phyloP scores from a whole-genome alignment of 2,113 vertebrate species.

The Smithornis capensis region DNA sequence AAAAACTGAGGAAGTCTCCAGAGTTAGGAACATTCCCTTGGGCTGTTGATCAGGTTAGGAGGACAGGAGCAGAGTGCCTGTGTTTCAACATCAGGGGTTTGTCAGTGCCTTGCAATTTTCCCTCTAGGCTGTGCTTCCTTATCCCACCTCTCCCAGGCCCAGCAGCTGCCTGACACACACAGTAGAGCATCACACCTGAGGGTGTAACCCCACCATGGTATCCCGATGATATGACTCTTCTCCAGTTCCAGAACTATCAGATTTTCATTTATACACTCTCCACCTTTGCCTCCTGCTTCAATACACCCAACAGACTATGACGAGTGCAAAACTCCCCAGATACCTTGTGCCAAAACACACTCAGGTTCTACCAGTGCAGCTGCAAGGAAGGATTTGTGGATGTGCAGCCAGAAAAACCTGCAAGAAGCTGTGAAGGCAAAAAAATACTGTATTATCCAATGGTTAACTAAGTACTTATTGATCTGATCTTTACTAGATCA shows the following conservation, averaged over 20 bases:
- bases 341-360: slow-evolving; percentile 75
- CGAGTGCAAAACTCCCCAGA: slow-evolving; percentile 74
- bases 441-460: not conserved
- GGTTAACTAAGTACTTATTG: not conserved
- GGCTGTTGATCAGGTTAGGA: not conserved
- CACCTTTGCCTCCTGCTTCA: not conserved
- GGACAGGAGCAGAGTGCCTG: not conserved
- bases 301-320: slow-evolving; percentile 73
- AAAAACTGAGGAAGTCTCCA: not conserved
- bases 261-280: not conserved
- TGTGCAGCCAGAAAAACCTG: slow-evolving; percentile 62
- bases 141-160: not conserved
- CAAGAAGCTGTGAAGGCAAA: slow-evolving; percentile 81
- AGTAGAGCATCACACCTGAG: not conserved
- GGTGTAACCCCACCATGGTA: not conserved
- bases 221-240: fast-evolving
- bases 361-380: slow-evolving; percentile 77
- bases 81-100: not conserved
- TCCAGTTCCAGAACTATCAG: not conserved
- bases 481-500: not conserved
- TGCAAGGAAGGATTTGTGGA: slow-evolving; percentile 70
- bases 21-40: not conserved
- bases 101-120: not conserved
- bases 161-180: not conserved
- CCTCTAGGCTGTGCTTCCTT: not conserved